A percentile compares a stretch with the other conserved stretches of the same genome.
phyloP scores from a whole-genome alignment of 23 tunicate genomes.

The Oikopleura albicans region DNA sequence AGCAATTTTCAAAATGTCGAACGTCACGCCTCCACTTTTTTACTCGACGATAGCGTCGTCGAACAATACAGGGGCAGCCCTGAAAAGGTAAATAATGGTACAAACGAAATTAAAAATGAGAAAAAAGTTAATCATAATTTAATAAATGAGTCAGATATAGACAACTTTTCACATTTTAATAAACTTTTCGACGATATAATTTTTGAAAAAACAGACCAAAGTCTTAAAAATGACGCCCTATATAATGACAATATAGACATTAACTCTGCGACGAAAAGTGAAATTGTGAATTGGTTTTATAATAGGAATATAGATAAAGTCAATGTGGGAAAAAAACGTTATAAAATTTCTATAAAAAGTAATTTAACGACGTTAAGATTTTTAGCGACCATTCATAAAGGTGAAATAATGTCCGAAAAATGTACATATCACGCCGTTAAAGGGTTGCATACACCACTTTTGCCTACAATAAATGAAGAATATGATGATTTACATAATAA shows the following conservation, averaged over 20 bases:
- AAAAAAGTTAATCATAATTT: neutral
- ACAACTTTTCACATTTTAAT: neutral
- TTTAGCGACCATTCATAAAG: neutral
- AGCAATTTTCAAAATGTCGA: neutral
- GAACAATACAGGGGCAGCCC: neutral
- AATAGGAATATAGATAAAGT: neutral
- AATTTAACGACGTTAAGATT: neutral
- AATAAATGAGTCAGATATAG: too few species aligned
- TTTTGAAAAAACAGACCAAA: too few species aligned
- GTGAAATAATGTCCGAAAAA: neutral
- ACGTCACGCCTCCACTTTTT: too few species aligned
- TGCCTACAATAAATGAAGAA: neutral
- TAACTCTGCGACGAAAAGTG: neutral
- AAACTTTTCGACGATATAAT: neutral
- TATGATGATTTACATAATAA: neutral
- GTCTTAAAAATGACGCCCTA: too few species aligned
- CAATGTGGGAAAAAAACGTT: neutral
- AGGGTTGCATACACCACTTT: neutral
- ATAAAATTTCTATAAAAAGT: neutral
- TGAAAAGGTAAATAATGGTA: neutral
- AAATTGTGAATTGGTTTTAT: neutral
- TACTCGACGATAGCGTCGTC: too few species aligned
- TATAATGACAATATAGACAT: too few species aligned
- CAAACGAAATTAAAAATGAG: neutral
- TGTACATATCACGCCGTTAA: neutral